These are phyloP conservation scores for Clarias platycephalus DNA, from an alignment of 2,797 vertebrate genomes.

Conservation along the genomic window DNA sequence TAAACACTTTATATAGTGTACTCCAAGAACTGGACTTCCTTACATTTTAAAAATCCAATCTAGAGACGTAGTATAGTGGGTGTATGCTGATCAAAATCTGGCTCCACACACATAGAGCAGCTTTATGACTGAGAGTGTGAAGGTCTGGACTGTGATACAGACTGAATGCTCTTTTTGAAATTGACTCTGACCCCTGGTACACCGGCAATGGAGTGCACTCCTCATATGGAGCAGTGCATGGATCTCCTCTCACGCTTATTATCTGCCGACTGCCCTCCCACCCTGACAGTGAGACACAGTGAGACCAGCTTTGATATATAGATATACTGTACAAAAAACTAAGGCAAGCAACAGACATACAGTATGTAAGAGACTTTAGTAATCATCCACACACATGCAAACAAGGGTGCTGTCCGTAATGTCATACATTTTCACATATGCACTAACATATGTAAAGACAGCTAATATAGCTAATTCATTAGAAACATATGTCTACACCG, in stretches of 20 bases:
- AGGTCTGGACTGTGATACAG: slow-evolving; percentile 76
- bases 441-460: background rate
- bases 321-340: slow-evolving; percentile 18
- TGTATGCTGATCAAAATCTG: slow-evolving; percentile 75
- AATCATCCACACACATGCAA: background rate
- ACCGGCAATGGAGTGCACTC: slow-evolving; percentile 75
- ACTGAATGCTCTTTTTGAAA: slow-evolving; percentile 77
- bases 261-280: slow-evolving; percentile 65
- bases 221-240: slow-evolving; percentile 71
- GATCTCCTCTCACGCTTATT: slow-evolving; percentile 66
- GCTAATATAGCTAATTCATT: background rate
- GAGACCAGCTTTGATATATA: slow-evolving; percentile 16
- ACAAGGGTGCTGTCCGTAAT: background rate
- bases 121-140: slow-evolving; percentile 74
- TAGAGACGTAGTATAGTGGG: slow-evolving; percentile 68
- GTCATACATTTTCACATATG: background rate
- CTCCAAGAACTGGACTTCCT: slow-evolving; percentile 29
- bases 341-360: background rate
- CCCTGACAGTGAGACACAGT: slow-evolving; percentile 31
- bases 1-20: background rate
- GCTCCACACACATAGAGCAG: slow-evolving; percentile 60
- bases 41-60: slow-evolving; percentile 48
- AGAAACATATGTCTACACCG: background rate
- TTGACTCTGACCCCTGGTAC: slow-evolving; percentile 78
- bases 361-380: background rate